A percentile compares a stretch with the other conserved stretches of the same genome.
Evolutionary conservation across 1,140 invertebrate genomes (phyloP).

Genomic region (Drosophila hydei): DNA sequence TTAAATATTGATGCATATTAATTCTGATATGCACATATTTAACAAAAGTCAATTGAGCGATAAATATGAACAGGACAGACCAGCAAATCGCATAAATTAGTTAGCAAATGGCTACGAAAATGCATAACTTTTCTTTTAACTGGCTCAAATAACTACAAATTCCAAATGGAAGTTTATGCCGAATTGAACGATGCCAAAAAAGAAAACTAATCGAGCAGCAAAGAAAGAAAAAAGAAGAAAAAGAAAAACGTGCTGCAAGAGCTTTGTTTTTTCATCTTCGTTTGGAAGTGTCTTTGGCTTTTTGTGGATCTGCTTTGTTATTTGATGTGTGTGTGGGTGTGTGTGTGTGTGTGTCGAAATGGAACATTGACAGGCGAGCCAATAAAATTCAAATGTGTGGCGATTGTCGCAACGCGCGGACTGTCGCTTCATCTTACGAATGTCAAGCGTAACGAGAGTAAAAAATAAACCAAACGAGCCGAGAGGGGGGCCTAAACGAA

Average conservation of each 20-base stretch:
- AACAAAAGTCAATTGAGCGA: neutral
- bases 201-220: conserved; percentile 32
- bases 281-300: conserved; percentile 6
- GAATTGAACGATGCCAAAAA: conserved; percentile 5
- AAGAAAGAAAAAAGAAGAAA: too few species aligned
- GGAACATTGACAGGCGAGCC: conserved; percentile 60
- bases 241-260: conserved; percentile 4
- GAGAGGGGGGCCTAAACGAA: neutral
- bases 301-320: conserved; percentile 15
- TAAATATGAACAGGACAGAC: too few species aligned
- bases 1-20: too few species aligned
- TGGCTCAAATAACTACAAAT: too few species aligned
- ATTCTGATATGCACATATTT: neutral
- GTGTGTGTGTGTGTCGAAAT: conserved; percentile 22
- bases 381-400: conserved; percentile 83
- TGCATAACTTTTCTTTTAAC: too few species aligned
- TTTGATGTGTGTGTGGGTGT: conserved; percentile 20
- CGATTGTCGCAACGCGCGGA: conserved; percentile 62
- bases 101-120: too few species aligned
- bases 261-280: conserved; percentile 14
- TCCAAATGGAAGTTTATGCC: too few species aligned
- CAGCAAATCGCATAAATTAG: too few species aligned
- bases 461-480: conserved; percentile 14
- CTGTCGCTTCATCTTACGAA: conserved; percentile 68
- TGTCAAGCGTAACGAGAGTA: conserved; percentile 60